These are phyloP conservation scores for Pollimyrus isidori DNA, from an alignment of 2,113 vertebrate species.

Conservation along the genomic window DNA sequence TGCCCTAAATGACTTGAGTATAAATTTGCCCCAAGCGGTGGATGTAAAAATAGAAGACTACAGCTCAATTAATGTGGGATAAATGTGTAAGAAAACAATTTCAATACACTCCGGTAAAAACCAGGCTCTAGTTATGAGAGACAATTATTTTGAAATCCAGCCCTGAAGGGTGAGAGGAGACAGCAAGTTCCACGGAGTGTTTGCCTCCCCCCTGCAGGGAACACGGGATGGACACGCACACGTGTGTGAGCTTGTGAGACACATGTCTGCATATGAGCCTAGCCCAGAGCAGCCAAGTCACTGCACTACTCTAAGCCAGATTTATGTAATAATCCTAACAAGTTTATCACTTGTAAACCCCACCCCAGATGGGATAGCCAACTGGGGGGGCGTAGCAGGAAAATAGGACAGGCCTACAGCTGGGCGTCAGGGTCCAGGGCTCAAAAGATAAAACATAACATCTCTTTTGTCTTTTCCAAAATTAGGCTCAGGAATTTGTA, in stretches of 20 bases:
- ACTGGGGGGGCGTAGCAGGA: background rate
- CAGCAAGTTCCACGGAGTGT: background rate
- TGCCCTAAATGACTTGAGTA: background rate
- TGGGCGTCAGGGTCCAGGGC: background rate
- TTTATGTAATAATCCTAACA: background rate
- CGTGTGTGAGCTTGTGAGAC: background rate
- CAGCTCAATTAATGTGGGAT: background rate
- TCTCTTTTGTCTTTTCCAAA: background rate
- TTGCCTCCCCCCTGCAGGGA: background rate
- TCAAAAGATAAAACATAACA: background rate
- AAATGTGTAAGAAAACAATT: background rate
- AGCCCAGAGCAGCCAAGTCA: background rate
- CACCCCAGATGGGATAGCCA: background rate
- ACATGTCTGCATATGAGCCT: background rate
- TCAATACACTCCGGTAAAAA: background rate
- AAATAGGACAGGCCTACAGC: background rate
- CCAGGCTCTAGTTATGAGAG: background rate
- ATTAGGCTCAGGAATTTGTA: background rate
- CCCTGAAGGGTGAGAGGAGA: background rate
- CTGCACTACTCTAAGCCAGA: background rate
- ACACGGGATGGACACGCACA: background rate
- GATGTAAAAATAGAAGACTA: background rate
- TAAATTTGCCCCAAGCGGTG: slow-evolving; percentile 12
- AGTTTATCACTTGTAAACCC: background rate
- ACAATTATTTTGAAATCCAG: background rate